Conservation (phyloP, 2,113 vertebrate genomes). For the Pithys albifrons region DNA sequence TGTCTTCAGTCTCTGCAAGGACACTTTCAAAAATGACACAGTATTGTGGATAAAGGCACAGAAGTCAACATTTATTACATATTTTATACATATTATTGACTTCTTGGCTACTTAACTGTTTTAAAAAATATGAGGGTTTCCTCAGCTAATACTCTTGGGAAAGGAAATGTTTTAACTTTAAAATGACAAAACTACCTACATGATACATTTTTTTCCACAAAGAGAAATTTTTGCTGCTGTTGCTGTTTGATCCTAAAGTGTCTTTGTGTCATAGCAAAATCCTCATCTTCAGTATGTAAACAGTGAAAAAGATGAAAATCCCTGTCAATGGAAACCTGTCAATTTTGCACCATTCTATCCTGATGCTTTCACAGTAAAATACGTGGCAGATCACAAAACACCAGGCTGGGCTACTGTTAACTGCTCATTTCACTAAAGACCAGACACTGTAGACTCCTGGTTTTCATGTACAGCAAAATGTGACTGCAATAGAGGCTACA, state of each 20-base stretch:
- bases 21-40: neutral
- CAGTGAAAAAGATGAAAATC: neutral
- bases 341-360: neutral
- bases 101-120: neutral
- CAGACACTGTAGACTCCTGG: neutral
- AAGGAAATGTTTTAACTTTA: neutral
- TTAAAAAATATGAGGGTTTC: neutral
- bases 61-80: neutral
- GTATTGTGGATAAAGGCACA: neutral
- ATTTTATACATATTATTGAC: constrained; percentile 29
- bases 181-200: constrained; percentile 1
- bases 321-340: neutral
- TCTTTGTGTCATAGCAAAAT: neutral
- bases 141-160: neutral
- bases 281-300: constrained; percentile 1
- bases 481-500: neutral
- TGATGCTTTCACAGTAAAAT: neutral
- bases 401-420: neutral
- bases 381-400: neutral
- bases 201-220: neutral
- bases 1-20: neutral
- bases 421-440: neutral
- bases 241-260: neutral
- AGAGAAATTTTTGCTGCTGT: neutral
- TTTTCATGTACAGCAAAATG: neutral